Conservation (phyloP, 2,113 vertebrate species). For the Myotis brandtii region DNA sequence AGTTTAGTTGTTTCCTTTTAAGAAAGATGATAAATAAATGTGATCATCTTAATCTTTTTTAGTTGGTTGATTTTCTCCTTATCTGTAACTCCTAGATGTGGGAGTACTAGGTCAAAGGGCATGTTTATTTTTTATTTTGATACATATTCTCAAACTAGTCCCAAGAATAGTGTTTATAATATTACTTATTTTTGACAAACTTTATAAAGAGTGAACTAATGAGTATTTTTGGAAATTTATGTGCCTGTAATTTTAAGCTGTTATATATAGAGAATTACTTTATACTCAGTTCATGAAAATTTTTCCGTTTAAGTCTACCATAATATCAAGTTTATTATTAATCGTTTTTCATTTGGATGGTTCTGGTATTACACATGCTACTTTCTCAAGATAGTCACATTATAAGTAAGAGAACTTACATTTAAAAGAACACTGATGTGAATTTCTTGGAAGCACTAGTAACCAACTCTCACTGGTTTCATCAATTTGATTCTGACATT, state of each 20-base stretch:
- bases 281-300: background rate
- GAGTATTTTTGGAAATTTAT: constrained; percentile 5
- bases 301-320: background rate
- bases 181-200: background rate
- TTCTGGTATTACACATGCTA: background rate
- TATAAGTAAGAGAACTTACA: background rate
- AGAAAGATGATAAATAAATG: background rate
- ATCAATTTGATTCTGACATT: background rate
- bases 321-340: background rate
- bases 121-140: constrained; percentile 45
- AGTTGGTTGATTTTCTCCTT: background rate
- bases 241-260: background rate
- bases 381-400: background rate
- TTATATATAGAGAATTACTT: constrained; percentile 2
- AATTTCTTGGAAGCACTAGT: background rate
- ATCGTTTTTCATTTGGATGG: background rate
- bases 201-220: background rate
- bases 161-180: background rate
- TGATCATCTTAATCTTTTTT: background rate
- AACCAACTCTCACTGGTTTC: background rate
- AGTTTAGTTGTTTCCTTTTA: background rate
- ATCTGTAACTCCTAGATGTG: background rate
- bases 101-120: background rate
- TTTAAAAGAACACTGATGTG: background rate
- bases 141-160: background rate